Evolutionary conservation across 2,888 invertebrate genomes (phyloP), one percentile per base, ranked within the genome.

Genomic region (Acrobasis suavella): DNA sequence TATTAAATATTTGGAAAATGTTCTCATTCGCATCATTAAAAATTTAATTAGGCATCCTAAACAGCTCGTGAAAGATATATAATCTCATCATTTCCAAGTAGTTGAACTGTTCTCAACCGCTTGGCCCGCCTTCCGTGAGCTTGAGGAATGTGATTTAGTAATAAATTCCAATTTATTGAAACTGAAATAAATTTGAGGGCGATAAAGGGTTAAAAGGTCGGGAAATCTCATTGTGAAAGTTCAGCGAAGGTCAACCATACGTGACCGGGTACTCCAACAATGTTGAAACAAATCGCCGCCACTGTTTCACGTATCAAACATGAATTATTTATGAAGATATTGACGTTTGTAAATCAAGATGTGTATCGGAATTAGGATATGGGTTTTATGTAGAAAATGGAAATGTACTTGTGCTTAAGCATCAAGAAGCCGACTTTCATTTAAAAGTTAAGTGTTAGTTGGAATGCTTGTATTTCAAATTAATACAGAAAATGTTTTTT

Each of bases 151-250:
- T 32, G 10, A 50, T 59, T 50, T 49, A 17, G 58, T 50, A 49
- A 59, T 49, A 49, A 59, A 59, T 49, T 50, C 49, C 32, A 60
- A 50, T 60, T 12, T 59, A 60, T 39, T 60, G 60, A 60, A 60
- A 50, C 16, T 37, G 60, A 50, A 42, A 60, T 60, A 60, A 39
- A 60, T 60, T 42, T 50, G 37, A 52, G 32, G n/a, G 51, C 39
- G 60, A 51, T 51, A 51, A 52, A 60, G 60, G 51, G 60, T 60
- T 39, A n/a, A 59, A 46, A 50, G 51, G 52, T 42, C 42, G 39
- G 60, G 51, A 42, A 52, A 60, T 60, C 60, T 52, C 39, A 52
- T 52, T 52, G 42, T 52, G 58, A 37, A 52, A 60, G 60, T 60
- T 60, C 51, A 39, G 39, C 60, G 46, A 46, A 60, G 60, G 60